Percentiles rank a stretch among this genome's conserved stretches.
phyloP scores from a whole-genome alignment of 2,113 vertebrate genomes.

The Canis aureus region DNA sequence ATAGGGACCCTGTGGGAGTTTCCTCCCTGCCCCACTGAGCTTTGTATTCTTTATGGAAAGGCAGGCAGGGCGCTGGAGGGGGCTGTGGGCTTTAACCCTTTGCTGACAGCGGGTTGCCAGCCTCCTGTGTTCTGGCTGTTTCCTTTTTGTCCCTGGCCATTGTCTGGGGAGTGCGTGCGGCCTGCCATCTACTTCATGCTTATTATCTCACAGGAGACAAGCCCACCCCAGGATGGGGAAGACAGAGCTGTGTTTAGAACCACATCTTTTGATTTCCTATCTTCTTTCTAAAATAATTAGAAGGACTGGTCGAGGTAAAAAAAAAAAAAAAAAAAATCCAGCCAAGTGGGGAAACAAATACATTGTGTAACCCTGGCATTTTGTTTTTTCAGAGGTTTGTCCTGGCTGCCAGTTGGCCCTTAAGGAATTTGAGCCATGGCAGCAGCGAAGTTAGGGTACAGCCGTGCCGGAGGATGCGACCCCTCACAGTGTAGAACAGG shows the following conservation, averaged over 20 bases:
- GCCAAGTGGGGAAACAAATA: conserved; percentile 32
- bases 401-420: conserved; percentile 79
- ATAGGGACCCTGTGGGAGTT: conserved; percentile 90
- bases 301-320: conserved; percentile 79
- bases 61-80: conserved; percentile 89
- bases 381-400: conserved; percentile 73
- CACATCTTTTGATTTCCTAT: conserved; percentile 81
- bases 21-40: conserved; percentile 92
- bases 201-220: conserved; percentile 59
- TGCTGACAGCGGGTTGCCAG: conserved; percentile 64
- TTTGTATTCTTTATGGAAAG: conserved; percentile 90
- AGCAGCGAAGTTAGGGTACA: conserved; percentile 70
- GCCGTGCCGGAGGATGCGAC: neutral
- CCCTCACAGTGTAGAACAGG: neutral
- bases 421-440: conserved; percentile 76
- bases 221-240: conserved; percentile 45
- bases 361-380: conserved; percentile 14
- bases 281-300: conserved; percentile 86
- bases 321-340: neutral
- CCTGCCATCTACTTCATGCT: conserved; percentile 47
- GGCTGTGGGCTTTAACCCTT: conserved; percentile 88
- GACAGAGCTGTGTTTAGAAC: conserved; percentile 37
- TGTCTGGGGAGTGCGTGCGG: conserved; percentile 62
- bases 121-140: neutral
- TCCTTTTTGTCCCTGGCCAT: conserved; percentile 68